Evolutionary conservation across 2,113 vertebrate species (phyloP).

Genomic region (Siniperca knerii): DNA sequence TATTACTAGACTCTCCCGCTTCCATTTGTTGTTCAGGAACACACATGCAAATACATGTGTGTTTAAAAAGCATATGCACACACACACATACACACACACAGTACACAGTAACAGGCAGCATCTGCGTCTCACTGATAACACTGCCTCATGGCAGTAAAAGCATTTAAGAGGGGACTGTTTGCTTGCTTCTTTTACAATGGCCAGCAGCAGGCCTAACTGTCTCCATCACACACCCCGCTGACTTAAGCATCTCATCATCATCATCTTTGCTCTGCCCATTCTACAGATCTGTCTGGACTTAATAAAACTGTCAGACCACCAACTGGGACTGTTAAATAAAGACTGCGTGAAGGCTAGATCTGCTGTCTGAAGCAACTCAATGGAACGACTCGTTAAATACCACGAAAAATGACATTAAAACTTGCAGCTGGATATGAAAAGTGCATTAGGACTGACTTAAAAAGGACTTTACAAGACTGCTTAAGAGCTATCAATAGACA

Average conservation of each 20-base stretch:
- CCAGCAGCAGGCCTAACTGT: slow-evolving; percentile 63
- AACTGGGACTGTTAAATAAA: slow-evolving; percentile 70
- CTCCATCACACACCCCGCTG: slow-evolving; percentile 66
- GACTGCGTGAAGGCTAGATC: slow-evolving; percentile 27
- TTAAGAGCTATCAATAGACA: slow-evolving; percentile 8
- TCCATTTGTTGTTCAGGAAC: slow-evolving; percentile 48
- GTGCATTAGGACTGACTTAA: slow-evolving; percentile 8
- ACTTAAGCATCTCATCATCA: slow-evolving; percentile 71
- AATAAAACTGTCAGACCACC: slow-evolving; percentile 73
- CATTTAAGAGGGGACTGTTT: slow-evolving; percentile 46
- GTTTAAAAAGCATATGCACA: slow-evolving; percentile 17
- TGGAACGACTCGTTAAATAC: slow-evolving; percentile 48
- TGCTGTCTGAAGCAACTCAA: slow-evolving; percentile 41
- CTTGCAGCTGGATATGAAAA: slow-evolving; percentile 23
- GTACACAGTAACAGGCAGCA: slow-evolving; percentile 53
- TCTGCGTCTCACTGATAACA: slow-evolving; percentile 72
- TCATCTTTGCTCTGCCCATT: slow-evolving; percentile 50
- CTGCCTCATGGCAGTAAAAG: slow-evolving; percentile 53
- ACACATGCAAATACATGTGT: slow-evolving; percentile 29
- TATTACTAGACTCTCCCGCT: slow-evolving; percentile 62
- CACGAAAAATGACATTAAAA: slow-evolving; percentile 43
- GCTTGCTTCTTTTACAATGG: slow-evolving; percentile 56
- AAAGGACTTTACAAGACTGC: slow-evolving; percentile 12
- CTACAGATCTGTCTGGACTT: slow-evolving; percentile 63
- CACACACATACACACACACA: slow-evolving; percentile 9